Percentiles rank a stretch among this genome's conserved stretches.
phyloP scores from a whole-genome alignment of 2,113 vertebrate species.

The Erythrocercus mccallii region DNA sequence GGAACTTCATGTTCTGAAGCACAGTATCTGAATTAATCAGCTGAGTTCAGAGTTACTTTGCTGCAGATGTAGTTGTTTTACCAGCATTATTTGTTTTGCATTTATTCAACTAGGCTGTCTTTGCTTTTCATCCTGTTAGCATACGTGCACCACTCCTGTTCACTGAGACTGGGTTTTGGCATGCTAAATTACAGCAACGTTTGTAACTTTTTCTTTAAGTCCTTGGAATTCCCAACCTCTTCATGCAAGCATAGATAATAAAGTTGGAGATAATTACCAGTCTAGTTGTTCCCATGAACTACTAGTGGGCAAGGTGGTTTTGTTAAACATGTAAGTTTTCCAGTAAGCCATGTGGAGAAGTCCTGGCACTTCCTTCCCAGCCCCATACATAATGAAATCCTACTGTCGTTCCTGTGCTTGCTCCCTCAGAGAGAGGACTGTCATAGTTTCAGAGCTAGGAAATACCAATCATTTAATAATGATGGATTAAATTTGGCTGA shows the following conservation, averaged over 20 bases:
- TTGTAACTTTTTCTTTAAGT: not conserved
- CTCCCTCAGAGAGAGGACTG: not conserved
- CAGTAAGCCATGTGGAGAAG: not conserved
- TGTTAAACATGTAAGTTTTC: not conserved
- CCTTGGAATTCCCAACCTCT: not conserved
- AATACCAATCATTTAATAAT: not conserved
- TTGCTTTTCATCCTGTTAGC: not conserved
- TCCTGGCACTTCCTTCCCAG: not conserved
- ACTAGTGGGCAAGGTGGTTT: not conserved
- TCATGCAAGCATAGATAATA: not conserved
- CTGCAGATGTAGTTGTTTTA: not conserved
- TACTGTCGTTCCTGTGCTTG: not conserved
- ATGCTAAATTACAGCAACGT: not conserved
- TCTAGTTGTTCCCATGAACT: not conserved
- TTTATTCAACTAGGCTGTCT: not conserved
- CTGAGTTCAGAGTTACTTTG: not conserved
- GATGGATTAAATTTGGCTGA: constrained; percentile 1
- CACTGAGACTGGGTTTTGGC: constrained; percentile 2
- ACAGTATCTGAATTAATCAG: constrained; percentile 33
- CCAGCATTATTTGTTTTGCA: constrained; percentile 11
- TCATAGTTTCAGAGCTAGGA: not conserved
- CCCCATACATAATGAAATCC: not conserved
- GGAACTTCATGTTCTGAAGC: constrained; percentile 32
- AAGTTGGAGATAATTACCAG: constrained; percentile 4
- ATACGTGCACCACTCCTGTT: not conserved